Evolutionary conservation across 1,140 invertebrate genomes (phyloP), one percentile per base, ranked within the genome.

Genomic region (Nasonia longicornis): DNA sequence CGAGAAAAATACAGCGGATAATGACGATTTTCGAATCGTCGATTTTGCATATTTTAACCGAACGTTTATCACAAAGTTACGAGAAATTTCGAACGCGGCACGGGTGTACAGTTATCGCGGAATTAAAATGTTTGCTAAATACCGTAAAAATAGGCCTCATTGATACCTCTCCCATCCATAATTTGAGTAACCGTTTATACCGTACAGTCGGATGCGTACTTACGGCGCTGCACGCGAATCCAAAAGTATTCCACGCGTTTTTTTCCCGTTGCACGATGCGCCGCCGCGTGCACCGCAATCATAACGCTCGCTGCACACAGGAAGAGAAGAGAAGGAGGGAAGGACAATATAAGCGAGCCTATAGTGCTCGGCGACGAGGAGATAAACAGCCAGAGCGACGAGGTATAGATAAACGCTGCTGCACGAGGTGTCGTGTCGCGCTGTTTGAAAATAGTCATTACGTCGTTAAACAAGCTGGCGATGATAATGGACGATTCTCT

Each of bases 361-460:
- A 35, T 3, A 48, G 11, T 80, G 72, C 26, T 67, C 66, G n/a
- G 31, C 58, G 26, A 26, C 16, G 64, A 72, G 38, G 22, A 66
- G 75, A 77, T 29, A 67, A 67, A 67, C 64, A 45, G n/a, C 14
- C 20, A 71, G 16, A 10, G 12, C 3, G n/a, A 26, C 10, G n/a
- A 42, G 38, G 8, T 11, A n/a, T 58, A 58, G 52, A 16, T 58
- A 58, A 20, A 58, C 52, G 20, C 16, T 58, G 52, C 52, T 20
- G 16, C 38, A 35, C 38, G 35, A 66, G 78, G 58, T 80, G 58
- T 74, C 58, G 22, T 70, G 73, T 75, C 64, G 45, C 63, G 45
- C 14, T 45, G 73, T 76, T 70, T 58, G 42, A 80, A 76, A 76
- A 76, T 75, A 76, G 73, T 71, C 73, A 76, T 76, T 81, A 76